These are phyloP conservation scores for Echinarachnius parma DNA, from an alignment of 53 echinoderm and acorn worm genomes.

Conservation along the genomic window DNA sequence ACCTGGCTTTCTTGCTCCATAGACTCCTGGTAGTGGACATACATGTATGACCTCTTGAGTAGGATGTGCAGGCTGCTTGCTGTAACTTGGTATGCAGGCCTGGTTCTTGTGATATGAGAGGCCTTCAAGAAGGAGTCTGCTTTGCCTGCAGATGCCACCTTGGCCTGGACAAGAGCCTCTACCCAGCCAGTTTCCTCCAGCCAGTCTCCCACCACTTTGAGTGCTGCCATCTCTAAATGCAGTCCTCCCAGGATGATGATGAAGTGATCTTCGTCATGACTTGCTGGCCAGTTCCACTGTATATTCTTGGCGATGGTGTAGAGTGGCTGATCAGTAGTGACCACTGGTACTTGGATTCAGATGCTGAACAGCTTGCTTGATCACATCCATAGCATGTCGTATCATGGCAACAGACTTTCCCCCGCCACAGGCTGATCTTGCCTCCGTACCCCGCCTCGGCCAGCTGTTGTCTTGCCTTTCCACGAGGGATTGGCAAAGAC, in stretches of 20 bases:
- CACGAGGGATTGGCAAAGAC: background rate
- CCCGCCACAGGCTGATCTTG: constrained; percentile 1
- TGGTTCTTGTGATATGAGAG: constrained; percentile 34
- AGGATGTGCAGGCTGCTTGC: constrained; percentile 25
- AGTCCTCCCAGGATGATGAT: constrained; percentile 42
- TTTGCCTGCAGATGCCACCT: no score
- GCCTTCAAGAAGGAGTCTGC: no score
- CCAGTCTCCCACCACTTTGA: constrained; percentile 14
- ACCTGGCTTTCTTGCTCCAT: background rate
- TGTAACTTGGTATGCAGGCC: constrained; percentile 17
- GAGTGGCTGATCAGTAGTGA: constrained; percentile 40
- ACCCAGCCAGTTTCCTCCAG: constrained; percentile 50
- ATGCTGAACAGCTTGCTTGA: constrained; percentile 9
- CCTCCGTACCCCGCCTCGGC: constrained; percentile 2
- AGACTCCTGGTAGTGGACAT: background rate
- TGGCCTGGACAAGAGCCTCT: no score
- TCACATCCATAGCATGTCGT: constrained; percentile 43
- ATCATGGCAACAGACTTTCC: constrained; percentile 48
- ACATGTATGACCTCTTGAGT: background rate
- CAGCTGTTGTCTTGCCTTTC: constrained; percentile 7
- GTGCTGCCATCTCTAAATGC: constrained; percentile 6
- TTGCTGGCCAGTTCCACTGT: constrained; percentile 44
- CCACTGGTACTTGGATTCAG: constrained; percentile 37
- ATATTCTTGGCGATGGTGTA: constrained; percentile 38
- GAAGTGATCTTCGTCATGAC: constrained; percentile 42